Conservation (phyloP, 2,113 vertebrate genomes). For the Pipa parva region DNA sequence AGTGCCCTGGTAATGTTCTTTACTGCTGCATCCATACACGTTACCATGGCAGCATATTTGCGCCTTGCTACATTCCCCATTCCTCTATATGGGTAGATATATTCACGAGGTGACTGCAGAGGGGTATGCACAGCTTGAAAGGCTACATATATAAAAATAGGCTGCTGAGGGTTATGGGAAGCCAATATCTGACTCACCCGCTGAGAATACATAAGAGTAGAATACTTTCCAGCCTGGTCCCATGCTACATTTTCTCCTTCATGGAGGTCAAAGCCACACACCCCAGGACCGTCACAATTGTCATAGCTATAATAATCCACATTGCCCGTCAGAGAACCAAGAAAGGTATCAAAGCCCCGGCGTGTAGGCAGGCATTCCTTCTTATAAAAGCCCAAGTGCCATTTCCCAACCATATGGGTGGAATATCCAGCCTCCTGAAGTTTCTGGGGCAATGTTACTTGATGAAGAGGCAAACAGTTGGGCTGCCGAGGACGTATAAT, state of each 20-base stretch:
- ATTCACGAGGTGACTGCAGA: constrained; percentile 86
- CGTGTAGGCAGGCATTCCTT: constrained; percentile 92
- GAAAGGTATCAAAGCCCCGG: constrained; percentile 88
- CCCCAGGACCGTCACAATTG: constrained; percentile 82
- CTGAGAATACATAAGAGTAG: constrained; percentile 87
- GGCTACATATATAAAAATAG: constrained; percentile 90
- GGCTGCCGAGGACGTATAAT: constrained; percentile 94
- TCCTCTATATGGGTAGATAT: constrained; percentile 83
- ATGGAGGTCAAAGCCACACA: constrained; percentile 89
- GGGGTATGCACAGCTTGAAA: constrained; percentile 95
- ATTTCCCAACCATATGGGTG: constrained; percentile 98
- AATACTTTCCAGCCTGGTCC: constrained; percentile 86
- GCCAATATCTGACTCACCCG: constrained; percentile 86
- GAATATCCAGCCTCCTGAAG: constrained; percentile 88
- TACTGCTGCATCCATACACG: constrained; percentile 89
- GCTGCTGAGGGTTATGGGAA: constrained; percentile 74
- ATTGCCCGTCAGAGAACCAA: constrained; percentile 90
- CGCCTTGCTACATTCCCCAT: constrained; percentile 85
- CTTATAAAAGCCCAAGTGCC: constrained; percentile 97
- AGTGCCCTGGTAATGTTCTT: constrained; percentile 90
- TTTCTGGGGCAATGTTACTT: constrained; percentile 87
- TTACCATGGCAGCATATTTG: constrained; percentile 93
- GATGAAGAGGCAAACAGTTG: constrained; percentile 89
- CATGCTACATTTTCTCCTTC: constrained; percentile 88
- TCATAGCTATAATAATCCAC: constrained; percentile 94